These are phyloP conservation scores for Melanogrammus aeglefinus DNA, from an alignment of 2,797 vertebrate species.

Conservation along the genomic window DNA sequence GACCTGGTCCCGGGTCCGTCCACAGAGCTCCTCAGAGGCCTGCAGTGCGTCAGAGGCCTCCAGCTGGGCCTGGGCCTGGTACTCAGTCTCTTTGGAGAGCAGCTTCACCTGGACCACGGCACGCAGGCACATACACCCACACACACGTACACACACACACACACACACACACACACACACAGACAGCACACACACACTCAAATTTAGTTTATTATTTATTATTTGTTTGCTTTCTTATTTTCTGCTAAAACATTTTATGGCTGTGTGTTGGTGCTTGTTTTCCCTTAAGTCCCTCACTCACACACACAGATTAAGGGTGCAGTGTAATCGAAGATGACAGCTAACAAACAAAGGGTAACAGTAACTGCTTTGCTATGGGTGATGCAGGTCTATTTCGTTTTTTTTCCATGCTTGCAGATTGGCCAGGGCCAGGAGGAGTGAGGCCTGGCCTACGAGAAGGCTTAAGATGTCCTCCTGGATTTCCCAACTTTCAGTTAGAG, in stretches of 20 bases:
- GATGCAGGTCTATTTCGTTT: neutral
- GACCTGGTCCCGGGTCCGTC: constrained; percentile 62
- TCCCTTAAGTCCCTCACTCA: neutral
- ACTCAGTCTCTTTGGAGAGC: constrained; percentile 69
- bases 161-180: neutral
- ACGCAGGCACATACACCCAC: constrained; percentile 7
- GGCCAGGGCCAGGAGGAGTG: neutral
- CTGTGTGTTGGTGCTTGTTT: too few species aligned
- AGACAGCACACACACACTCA: too few species aligned
- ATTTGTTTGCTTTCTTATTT: too few species aligned
- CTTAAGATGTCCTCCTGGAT: neutral
- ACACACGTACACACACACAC: neutral
- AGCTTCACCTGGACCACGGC: constrained; percentile 68
- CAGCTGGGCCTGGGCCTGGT: constrained; percentile 51
- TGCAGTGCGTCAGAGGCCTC: constrained; percentile 63
- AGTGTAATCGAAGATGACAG: neutral
- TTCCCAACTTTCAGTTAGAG: neutral
- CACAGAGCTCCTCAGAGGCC: constrained; percentile 51
- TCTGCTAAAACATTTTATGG: too few species aligned
- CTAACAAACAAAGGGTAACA: neutral
- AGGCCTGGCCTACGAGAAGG: neutral
- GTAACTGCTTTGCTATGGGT: neutral
- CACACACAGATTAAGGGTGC: constrained; percentile 11
- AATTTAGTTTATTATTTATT: constrained; percentile 68
- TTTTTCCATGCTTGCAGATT: neutral